Evolutionary conservation across 2,888 invertebrate species (phyloP).

Genomic region (Platerodrilus igneus): DNA sequence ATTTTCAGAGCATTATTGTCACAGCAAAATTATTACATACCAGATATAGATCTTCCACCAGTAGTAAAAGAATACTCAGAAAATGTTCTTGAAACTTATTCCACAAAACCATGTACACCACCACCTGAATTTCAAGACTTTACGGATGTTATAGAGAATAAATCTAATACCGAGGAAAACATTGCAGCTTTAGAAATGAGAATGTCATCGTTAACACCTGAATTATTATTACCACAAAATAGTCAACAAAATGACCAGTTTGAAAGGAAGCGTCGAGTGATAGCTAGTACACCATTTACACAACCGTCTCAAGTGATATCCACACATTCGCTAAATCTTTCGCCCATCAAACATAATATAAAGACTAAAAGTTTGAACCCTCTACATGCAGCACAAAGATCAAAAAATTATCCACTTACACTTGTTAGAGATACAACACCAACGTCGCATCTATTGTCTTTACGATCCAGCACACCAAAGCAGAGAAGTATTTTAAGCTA

Average conservation of each 20-base stretch:
- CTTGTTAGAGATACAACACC: conserved; percentile 23
- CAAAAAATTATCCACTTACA: conserved; percentile 34
- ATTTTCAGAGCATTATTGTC: conserved; percentile 12
- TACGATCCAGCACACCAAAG: conserved; percentile 36
- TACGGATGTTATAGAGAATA: conserved; percentile 4
- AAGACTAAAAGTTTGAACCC: too few species aligned
- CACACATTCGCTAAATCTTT: conserved; percentile 10
- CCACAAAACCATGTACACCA: conserved; percentile 26
- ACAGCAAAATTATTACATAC: conserved; percentile 11
- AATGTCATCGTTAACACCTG: conserved; percentile 16
- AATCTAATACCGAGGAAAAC: background rate
- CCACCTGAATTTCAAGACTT: conserved; percentile 34
- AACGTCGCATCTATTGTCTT: conserved; percentile 11
- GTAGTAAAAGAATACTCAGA: conserved; percentile 11
- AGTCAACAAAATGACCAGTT: background rate
- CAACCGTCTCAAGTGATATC: conserved; percentile 8
- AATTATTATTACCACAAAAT: conserved; percentile 6
- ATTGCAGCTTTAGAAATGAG: background rate
- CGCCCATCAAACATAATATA: too few species aligned
- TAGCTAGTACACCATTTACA: conserved; percentile 14
- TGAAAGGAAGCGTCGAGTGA: background rate
- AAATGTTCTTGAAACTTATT: conserved; percentile 11
- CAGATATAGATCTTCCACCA: conserved; percentile 9
- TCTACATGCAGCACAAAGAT: conserved; percentile 27
- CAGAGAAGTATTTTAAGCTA: conserved; percentile 43